These are phyloP conservation scores for Cyprinus carpio DNA, from an alignment of 2,113 vertebrate species.

Conservation along the genomic window DNA sequence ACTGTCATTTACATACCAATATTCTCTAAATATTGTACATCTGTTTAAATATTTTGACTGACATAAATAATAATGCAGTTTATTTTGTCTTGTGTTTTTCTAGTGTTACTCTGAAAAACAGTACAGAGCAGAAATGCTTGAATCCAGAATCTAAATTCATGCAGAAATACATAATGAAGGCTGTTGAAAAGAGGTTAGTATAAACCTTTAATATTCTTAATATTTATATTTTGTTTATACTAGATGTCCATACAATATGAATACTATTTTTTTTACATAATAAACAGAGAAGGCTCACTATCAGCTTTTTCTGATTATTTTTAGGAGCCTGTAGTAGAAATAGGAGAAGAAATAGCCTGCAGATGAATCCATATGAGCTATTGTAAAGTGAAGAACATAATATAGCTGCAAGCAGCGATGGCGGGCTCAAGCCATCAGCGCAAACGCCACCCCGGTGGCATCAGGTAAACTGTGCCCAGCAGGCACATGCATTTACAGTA, in stretches of 20 bases:
- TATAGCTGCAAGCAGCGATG: too few relatives aligned
- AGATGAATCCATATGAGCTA: background rate
- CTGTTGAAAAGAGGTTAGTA: constrained; percentile 46
- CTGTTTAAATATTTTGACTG: background rate
- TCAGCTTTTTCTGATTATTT: background rate
- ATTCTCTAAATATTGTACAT: background rate
- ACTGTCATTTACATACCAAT: background rate
- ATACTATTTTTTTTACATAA: background rate
- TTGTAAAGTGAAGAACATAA: background rate
- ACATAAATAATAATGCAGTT: background rate
- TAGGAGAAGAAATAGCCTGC: background rate
- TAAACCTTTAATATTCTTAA: background rate
- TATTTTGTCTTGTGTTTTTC: constrained; percentile 8
- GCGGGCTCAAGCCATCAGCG: too few relatives aligned
- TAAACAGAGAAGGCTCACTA: background rate
- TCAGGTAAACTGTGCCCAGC: too few relatives aligned
- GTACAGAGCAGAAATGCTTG: constrained; percentile 31
- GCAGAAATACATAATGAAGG: constrained; percentile 24
- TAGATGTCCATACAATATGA: background rate
- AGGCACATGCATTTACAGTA: too few relatives aligned
- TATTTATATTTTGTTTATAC: background rate
- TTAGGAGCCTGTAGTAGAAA: background rate
- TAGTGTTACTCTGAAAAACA: constrained; percentile 45
- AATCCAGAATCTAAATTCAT: constrained; percentile 49
- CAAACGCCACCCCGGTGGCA: too few relatives aligned